Evolutionary conservation across 2,113 vertebrate genomes (phyloP), one percentile per base, ranked within the genome.

Genomic region (Pterocles gutturalis): DNA sequence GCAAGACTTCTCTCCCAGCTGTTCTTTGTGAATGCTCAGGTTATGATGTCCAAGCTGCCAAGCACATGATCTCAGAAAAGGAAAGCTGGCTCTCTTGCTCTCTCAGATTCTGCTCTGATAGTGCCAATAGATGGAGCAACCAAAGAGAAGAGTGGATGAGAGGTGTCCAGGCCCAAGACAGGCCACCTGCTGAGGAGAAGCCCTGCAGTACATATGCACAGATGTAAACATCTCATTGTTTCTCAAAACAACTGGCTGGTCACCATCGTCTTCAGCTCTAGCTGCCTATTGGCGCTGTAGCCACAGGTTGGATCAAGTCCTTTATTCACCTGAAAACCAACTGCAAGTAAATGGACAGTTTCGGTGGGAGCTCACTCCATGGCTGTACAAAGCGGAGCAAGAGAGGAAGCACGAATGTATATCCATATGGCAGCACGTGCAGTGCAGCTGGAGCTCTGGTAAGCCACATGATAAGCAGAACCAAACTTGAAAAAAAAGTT

Each of bases 351-450:
- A 76, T 6, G 5, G 12, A 28, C 1, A 26, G 25, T 19, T 91
- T 17, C 24, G 24, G 28, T 49, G 24, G 7, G 13, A 86, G 53
- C 20, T 85, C 31, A 17, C 12, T 26, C 41, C 31, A 11, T 1
- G 17, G n/a, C 26, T 75, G 51, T 24, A 61, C 33, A 38, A 34
- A 75, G 29, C 41, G 29, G n/a, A 62, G 28, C 18, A 43, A 34
- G 65, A 82, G 29, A n/a, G 6, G 17, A 45, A 28, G 9, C 6
- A 41, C 53, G 18, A 28, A 36, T 0, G 2, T 4, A 19, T 2
- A 55, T 13, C 16, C 62, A 55, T 41, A 41, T 1, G 77, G 24
- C 70, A 88, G 82, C 49, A 64, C 0, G 2, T 11, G 20, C 36
- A 54, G 17, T 6, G n/a, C 29, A 58, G 15, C 3, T 7, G 16